Percentiles rank a stretch among this genome's conserved stretches.
Conservation (phyloP, 1,140 invertebrate species). For the Meloidogyne hapla region DNA sequence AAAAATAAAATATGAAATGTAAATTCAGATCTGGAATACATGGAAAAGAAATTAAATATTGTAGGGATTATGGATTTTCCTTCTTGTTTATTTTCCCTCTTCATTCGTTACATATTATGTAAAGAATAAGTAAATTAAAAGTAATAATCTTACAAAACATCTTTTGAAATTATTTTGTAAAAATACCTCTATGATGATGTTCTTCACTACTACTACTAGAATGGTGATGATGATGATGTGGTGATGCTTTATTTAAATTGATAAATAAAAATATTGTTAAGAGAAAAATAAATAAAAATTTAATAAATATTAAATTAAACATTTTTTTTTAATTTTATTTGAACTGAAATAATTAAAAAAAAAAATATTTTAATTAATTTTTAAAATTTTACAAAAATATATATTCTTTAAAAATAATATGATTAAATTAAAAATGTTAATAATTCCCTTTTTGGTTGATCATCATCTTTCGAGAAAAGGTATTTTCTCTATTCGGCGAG, state of each 20-base stretch:
- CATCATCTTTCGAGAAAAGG: not conserved
- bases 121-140: too few relatives aligned
- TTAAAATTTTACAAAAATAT: too few relatives aligned
- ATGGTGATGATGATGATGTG: not conserved
- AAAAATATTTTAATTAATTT: too few relatives aligned
- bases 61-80: too few relatives aligned
- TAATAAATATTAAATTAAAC: not conserved
- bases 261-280: not conserved
- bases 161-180: not conserved
- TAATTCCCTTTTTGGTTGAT: not conserved
- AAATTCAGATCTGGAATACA: too few relatives aligned
- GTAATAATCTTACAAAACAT: too few relatives aligned
- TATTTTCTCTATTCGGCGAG: not conserved
- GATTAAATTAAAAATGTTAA: not conserved
- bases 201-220: constrained; percentile 5
- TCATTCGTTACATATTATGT: too few relatives aligned
- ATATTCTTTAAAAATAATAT: not conserved
- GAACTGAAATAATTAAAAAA: too few relatives aligned
- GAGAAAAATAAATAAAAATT: not conserved
- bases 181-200: not conserved
- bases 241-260: not conserved
- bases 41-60: too few relatives aligned
- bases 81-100: too few relatives aligned
- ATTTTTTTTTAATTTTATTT: not conserved
- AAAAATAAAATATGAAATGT: too few relatives aligned